Base-by-base conservation (phyloP, 2,888 invertebrate species). In the Philonicus albiceps region DNA sequence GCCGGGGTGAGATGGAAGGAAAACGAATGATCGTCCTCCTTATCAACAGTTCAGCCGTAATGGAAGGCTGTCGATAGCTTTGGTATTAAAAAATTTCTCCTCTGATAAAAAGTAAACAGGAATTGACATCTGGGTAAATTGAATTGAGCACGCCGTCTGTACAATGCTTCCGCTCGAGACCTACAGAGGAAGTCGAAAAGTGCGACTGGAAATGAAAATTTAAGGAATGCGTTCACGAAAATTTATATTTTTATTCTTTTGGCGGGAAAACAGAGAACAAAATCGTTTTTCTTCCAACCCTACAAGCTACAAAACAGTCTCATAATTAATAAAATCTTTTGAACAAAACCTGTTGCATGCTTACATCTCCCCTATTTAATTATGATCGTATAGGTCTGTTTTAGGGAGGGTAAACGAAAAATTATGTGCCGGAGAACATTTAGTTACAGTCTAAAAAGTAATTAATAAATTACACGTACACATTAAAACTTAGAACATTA, bases 71-170 rank as follows among this genome's bases (percentile, higher is more conserved):
- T 43, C 78, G 40, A 78, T 78, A 40, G 43, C 43, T 78, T 78
- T 40, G 37, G 27, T 78, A 78, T 40, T 40, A 40, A 40, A 34
- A 43, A 78, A 40, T 78, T 78, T 19, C 78, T 37, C 40, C 43
- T 78, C 13, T 27, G 19, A 40, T 27, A 78, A 27, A 78, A 78
- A 40, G 43, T 78, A 74, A 74, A 74, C 74, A 74, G 74, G 34
- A 74, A 74, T 34, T 74, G 74, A 74, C 74, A 31, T 74, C 34
- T 74, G 74, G 34, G 74, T 34, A 74, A 74, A 74, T 74, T 74
- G 74, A 74, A 74, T 74, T 74, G 74, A 74, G 74, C 31, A 34
- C 74, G 34, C 64, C 64, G 64, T 64, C 64, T 64, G 64, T 27
- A 64, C 64, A 64, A 64, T 64, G 64, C 64, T 64, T 64, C 64